These are phyloP conservation scores for Prionace glauca DNA, from an alignment of 2,797 vertebrate genomes.

Conservation along the genomic window DNA sequence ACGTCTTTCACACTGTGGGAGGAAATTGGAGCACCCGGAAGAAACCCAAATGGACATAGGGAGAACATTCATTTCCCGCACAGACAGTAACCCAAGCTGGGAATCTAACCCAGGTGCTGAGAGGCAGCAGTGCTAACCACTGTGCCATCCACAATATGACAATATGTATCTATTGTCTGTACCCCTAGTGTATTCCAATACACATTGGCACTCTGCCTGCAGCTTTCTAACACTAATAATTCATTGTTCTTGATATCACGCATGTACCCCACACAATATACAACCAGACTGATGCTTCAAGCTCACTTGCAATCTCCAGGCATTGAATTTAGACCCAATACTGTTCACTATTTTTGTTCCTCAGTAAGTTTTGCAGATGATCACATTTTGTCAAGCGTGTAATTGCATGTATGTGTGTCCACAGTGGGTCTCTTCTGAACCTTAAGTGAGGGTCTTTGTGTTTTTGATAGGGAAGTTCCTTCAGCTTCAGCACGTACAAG, in stretches of 20 bases:
- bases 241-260: not conserved
- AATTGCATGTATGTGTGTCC: not conserved
- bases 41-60: no score
- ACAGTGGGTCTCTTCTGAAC: not conserved
- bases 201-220: not conserved
- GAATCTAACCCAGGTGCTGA: no score
- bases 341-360: not conserved
- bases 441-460: not conserved
- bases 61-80: no score
- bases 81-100: no score
- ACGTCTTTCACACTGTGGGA: no score
- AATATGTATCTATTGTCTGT: not conserved
- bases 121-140: no score
- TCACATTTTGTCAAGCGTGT: not conserved
- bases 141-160: no score
- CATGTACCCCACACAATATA: not conserved
- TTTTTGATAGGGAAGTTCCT: conserved; percentile 51
- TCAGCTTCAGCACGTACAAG: conserved; percentile 53
- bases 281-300: not conserved
- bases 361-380: not conserved
- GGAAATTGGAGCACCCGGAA: no score
- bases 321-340: not conserved
- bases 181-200: not conserved
- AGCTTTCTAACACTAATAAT: not conserved
- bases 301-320: not conserved